Evolutionary conservation across 2,888 invertebrate genomes (phyloP), one percentile per base, ranked within the genome.

Genomic region (Caprella mutica): DNA sequence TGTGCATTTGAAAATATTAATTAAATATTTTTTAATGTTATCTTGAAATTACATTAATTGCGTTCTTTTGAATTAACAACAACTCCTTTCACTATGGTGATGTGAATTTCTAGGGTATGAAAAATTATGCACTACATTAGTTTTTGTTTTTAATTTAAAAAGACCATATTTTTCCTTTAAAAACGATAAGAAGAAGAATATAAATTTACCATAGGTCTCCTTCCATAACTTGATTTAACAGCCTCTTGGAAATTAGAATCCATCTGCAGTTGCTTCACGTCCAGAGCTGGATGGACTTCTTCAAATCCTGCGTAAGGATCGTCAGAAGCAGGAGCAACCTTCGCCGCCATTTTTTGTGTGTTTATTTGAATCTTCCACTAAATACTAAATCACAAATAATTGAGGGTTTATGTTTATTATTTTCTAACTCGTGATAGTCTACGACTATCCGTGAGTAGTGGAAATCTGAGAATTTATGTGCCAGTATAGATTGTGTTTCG

Each of bases 161-260:
- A 33, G 33, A 33, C 14, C 33, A 33, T 33, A 9, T 33, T 14
- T 33, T 33, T 33, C 33, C 33, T n/a, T n/a, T n/a, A n/a, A n/a
- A n/a, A n/a, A 33, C 12, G 8, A 33, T 33, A 12, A 33, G 12
- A 33, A 33, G 8, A 12, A 12, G 8, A 8, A 8, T 12, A 35
- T 46, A 52, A 50, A 65, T 69, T 67, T 67, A 84, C 82, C 63
- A 80, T 77, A 52, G 82, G 82, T 67, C 83, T 74, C 48, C 84
- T 78, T 19, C 83, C 81, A 69, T 85, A 82, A 65, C 85, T 83
- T 21, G 79, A 83, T 66, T 81, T 78, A n/a, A 87, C 76, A 12
- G 85, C 82, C 71, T 85, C 82, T 71, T 86, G 85, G 68, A 87
- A 84, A 27, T 77, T 78, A 66, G 81, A 79, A 71, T 87, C 87